Percentiles rank a stretch among this genome's conserved stretches.
Conservation (phyloP, 1,140 invertebrate genomes). For the Rhyacophila brunnea region DNA sequence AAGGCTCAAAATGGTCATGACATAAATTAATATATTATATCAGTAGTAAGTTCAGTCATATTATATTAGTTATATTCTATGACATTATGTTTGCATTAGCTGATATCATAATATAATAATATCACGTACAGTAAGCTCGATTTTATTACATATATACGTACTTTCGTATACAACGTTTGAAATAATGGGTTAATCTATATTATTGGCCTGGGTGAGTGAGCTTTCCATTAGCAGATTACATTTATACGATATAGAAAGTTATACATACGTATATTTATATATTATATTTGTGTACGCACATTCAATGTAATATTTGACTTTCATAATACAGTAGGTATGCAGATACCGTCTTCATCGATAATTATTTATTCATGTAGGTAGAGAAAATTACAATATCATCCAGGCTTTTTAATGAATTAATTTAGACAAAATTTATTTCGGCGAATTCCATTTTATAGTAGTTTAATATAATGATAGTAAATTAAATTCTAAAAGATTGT, state of each 20-base stretch:
- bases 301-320: no score
- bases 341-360: no score
- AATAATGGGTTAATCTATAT: constrained; percentile 37
- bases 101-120: not conserved
- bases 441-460: no score
- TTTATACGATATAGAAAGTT: constrained; percentile 19
- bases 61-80: not conserved
- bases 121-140: not conserved
- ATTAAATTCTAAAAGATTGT: no score
- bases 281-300: not conserved
- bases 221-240: constrained; percentile 37
- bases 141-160: not conserved
- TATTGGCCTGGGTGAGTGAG: constrained; percentile 34
- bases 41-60: not conserved
- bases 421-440: no score
- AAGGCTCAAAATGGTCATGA: no score
- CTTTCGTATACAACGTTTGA: constrained; percentile 21
- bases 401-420: no score
- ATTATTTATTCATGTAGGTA: no score
- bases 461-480: no score
- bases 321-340: no score
- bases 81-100: not conserved
- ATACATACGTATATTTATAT: not conserved
- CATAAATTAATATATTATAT: not conserved
- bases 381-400: no score